Evolutionary conservation across 2,797 vertebrate species (phyloP).

Genomic region (Molossus alvarezi): DNA sequence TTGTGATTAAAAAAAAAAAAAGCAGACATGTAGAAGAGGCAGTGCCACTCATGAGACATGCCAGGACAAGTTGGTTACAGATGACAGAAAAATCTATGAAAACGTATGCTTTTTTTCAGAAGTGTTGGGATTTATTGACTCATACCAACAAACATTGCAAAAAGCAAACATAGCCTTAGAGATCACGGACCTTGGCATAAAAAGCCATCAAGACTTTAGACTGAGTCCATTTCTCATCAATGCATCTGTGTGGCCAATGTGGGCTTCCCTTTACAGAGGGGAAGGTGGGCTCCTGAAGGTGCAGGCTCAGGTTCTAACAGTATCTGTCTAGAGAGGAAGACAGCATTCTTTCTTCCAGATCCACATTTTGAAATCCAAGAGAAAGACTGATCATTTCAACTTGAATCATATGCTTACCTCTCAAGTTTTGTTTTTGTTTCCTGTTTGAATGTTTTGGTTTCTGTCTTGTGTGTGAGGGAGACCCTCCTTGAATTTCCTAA

Average conservation of each 20-base stretch:
- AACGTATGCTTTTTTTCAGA: not conserved
- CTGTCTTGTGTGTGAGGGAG: not conserved
- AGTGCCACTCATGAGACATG: not conserved
- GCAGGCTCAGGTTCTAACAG: not conserved
- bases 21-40: not conserved
- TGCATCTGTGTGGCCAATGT: not conserved
- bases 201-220: not conserved
- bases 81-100: not conserved
- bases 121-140: not conserved
- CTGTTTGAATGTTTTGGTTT: constrained; percentile 28
- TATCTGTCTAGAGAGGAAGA: not conserved
- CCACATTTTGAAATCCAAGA: constrained; percentile 31
- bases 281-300: not conserved
- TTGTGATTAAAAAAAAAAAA: not conserved
- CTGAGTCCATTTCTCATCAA: not conserved
- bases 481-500: constrained; percentile 5
- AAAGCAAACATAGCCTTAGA: not conserved
- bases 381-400: not conserved
- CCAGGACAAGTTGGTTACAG: not conserved
- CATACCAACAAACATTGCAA: not conserved
- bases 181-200: not conserved
- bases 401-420: not conserved
- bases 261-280: not conserved
- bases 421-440: not conserved
- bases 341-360: not conserved